Conservation (phyloP, 2,113 vertebrate genomes). For the Xiphophorus couchianus region DNA sequence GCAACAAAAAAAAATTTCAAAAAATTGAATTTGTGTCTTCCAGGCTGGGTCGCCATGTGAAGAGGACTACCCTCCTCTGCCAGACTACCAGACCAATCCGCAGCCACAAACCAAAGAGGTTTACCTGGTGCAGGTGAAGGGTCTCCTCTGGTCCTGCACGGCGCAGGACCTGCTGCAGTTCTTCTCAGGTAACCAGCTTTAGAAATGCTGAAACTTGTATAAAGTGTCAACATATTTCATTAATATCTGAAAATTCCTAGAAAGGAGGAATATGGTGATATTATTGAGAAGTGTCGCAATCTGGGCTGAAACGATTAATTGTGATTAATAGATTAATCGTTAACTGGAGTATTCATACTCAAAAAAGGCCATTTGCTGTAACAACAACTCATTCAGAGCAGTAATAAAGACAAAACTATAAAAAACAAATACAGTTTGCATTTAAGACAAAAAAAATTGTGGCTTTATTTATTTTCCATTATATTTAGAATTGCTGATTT, state of each 20-base stretch:
- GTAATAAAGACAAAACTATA: no score
- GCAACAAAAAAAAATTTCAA: neutral
- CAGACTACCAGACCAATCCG: slow-evolving; percentile 68
- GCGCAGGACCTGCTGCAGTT: slow-evolving; percentile 89
- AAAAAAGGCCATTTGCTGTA: no score
- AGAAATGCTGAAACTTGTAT: neutral
- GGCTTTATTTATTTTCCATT: no score
- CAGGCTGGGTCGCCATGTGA: slow-evolving; percentile 71
- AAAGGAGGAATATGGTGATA: neutral
- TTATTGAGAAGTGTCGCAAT: neutral
- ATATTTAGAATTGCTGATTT: no score
- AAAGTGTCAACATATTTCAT: neutral
- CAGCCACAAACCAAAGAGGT: slow-evolving; percentile 73
- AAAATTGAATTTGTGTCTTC: slow-evolving; percentile 23
- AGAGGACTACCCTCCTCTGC: slow-evolving; percentile 80
- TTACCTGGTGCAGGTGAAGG: slow-evolving; percentile 87
- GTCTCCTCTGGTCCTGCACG: slow-evolving; percentile 88
- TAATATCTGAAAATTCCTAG: neutral
- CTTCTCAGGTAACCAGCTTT: slow-evolving; percentile 86
- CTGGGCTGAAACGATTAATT: no score
- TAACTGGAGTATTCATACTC: no score
- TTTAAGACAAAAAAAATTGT: no score
- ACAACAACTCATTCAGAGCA: no score
- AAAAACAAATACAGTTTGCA: no score
- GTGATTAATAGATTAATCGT: no score